Percentiles rank a stretch among this genome's conserved stretches.
These are phyloP conservation scores for Chrosomus eos DNA, from an alignment of 2,797 vertebrate species.

Conservation along the genomic window DNA sequence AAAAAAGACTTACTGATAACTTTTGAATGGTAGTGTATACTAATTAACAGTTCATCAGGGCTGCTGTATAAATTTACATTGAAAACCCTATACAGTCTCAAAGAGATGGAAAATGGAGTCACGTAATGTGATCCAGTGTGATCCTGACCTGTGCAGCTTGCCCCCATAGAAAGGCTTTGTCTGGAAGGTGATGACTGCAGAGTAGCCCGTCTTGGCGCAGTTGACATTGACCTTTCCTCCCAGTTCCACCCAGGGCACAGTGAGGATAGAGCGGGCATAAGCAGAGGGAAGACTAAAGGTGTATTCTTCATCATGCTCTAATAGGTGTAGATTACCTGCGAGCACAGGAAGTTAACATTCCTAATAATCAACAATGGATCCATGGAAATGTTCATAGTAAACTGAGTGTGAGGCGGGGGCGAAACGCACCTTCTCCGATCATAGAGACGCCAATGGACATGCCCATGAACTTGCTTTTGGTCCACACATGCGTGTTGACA, in stretches of 20 bases:
- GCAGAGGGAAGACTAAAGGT: conserved; percentile 95
- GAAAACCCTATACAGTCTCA: conserved; percentile 27
- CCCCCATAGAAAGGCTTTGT: conserved; percentile 99
- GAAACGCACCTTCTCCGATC: conserved; percentile 90
- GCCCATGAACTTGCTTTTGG: conserved; percentile 99
- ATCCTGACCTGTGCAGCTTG: conserved; percentile 89
- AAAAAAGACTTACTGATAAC: neutral
- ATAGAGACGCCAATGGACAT: conserved; percentile 99
- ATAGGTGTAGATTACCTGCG: conserved; percentile 87
- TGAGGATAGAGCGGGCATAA: conserved; percentile 96
- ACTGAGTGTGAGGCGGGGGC: neutral
- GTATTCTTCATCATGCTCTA: conserved; percentile 96
- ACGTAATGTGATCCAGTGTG: conserved; percentile 42
- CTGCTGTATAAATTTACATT: conserved; percentile 6
- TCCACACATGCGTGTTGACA: conserved; percentile 96
- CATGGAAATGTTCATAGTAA: neutral
- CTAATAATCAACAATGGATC: neutral
- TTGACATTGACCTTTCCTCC: conserved; percentile 94
- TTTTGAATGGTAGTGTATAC: conserved; percentile 2
- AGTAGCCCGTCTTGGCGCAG: conserved; percentile 93
- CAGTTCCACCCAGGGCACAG: conserved; percentile 97
- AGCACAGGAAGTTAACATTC: conserved; percentile 9
- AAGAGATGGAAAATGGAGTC: conserved; percentile 20
- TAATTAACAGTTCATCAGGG: neutral
- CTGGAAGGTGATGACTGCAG: conserved; percentile 96